Evolutionary conservation across 2,797 vertebrate genomes (phyloP).

Genomic region (Hirundo rustica): DNA sequence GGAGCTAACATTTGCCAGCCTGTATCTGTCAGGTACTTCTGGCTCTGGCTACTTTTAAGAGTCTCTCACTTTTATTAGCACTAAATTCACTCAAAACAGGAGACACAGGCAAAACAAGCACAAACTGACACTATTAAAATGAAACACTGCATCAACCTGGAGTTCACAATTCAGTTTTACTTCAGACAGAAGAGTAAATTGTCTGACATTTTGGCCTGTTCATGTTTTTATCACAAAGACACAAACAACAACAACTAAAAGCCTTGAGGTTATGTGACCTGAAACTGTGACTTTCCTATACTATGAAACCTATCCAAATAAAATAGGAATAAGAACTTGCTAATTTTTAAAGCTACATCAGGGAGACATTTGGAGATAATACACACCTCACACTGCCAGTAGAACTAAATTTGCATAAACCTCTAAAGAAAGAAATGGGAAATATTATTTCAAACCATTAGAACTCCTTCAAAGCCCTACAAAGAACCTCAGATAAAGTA

Average conservation of each 20-base stretch:
- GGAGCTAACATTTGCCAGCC: neutral
- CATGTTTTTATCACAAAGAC: constrained; percentile 19
- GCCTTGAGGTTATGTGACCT: neutral
- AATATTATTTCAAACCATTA: neutral
- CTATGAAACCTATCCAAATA: neutral
- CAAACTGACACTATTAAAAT: constrained; percentile 43
- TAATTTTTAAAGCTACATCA: neutral
- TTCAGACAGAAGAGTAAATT: constrained; percentile 43
- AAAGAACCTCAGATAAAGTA: neutral
- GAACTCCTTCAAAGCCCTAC: neutral
- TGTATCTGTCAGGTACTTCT: neutral
- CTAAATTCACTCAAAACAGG: constrained; percentile 48
- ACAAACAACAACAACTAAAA: neutral
- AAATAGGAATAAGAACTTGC: neutral
- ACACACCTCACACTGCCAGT: neutral
- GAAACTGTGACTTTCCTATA: constrained; percentile 1
- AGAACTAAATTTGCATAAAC: neutral
- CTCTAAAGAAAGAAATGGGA: neutral
- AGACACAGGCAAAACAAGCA: neutral
- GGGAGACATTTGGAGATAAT: neutral
- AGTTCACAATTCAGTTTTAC: constrained; percentile 58
- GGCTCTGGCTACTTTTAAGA: constrained; percentile 4
- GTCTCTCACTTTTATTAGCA: constrained; percentile 51
- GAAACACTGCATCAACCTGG: constrained; percentile 31
- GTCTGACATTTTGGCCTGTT: constrained; percentile 43